Evolutionary conservation across 2,888 invertebrate species (phyloP), one percentile per base, ranked within the genome.

Genomic region (Himalopsyche japonica): DNA sequence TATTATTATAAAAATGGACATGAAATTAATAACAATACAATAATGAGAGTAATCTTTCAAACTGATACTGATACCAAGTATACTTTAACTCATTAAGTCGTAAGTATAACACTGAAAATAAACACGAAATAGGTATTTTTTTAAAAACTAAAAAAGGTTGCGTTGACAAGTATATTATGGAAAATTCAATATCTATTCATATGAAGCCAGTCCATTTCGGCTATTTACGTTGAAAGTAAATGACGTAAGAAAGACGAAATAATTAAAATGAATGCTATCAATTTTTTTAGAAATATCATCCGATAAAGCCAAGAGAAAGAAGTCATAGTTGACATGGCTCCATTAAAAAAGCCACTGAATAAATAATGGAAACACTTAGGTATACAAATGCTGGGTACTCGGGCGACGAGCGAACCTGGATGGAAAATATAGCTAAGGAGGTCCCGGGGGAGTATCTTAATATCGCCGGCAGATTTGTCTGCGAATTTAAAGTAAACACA

Each of bases 401-500:
- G 30, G 49, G 70, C 20, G 70, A 64, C 79, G 76, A 37, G 79
- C 47, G 32, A 43, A 43, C 57, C 70, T 70, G 70, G 82, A 64
- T 20, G 48, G 77, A 49, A 77, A 43, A 76, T 83, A 83, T 81
- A 81, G 79, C 79, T 64, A 77, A 76, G 82, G 83, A 48, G 70
- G 76, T 78, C 85, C 85, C 81, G 47, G 70, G 79, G 85, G 80
- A 80, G 79, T 70, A 37, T 79, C 84, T 48, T 85, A 85, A 85
- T 85, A 85, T 83, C 83, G 77, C 81, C 76, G 79, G 83, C 81
- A 82, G 85, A 81, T 85, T 83, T 85, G 85, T 85, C 77, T 80
- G 85, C 76, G 81, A 82, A 85, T 81, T 64, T 85, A 83, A 83
- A 83, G 83, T 81, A 85, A 85, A 83, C 85, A 83, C 81, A 81